Percentiles rank a stretch among this genome's conserved stretches.
Evolutionary conservation across 2,113 vertebrate species (phyloP).

Genomic region (western clawed frog (Xenopus tropicalis)): DNA sequence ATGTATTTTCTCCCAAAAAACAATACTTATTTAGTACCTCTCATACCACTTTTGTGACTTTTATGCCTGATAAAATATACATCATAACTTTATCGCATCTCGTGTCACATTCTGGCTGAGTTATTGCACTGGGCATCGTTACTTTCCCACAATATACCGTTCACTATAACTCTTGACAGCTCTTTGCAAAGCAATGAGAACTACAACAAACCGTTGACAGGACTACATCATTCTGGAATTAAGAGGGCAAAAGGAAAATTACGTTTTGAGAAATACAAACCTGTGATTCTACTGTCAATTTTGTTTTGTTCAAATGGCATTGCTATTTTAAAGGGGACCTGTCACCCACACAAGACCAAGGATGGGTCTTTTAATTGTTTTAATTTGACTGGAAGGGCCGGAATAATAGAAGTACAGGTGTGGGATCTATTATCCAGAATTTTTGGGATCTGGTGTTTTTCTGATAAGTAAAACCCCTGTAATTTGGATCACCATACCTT

Average conservation of each 20-base stretch:
- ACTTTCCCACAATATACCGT: constrained; percentile 12
- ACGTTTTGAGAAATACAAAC: neutral
- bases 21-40: neutral
- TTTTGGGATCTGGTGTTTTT: too few species aligned
- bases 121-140: constrained; percentile 8
- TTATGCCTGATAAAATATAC: constrained; percentile 2
- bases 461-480: too few species aligned
- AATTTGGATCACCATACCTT: too few species aligned
- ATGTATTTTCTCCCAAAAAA: neutral
- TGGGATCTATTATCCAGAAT: too few species aligned
- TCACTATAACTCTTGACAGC: constrained; percentile 15
- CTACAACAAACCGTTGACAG: neutral
- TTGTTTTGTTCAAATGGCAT: too few species aligned
- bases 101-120: neutral
- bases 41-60: neutral
- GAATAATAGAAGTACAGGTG: too few species aligned
- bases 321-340: too few species aligned
- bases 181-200: neutral
- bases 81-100: constrained; percentile 2
- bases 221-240: neutral
- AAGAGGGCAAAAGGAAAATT: neutral
- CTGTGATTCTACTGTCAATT: neutral
- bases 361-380: too few species aligned
- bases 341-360: too few species aligned
- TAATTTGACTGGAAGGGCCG: too few species aligned